phyloP scores from a whole-genome alignment of 2,888 invertebrate genomes.

The Himalopsyche kuldschensis region DNA sequence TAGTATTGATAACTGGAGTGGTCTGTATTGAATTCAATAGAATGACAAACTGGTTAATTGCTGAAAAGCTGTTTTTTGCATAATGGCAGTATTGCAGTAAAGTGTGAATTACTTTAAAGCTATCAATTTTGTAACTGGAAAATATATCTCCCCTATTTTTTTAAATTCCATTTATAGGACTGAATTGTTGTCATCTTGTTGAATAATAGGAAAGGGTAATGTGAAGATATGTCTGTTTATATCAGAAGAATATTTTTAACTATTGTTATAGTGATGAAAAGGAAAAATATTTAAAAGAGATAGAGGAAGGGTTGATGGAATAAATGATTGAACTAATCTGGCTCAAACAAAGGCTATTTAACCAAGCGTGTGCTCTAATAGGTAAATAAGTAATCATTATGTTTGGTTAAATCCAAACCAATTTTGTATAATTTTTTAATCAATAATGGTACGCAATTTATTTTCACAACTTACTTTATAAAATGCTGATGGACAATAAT shows the following conservation, averaged over 20 bases:
- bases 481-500: too few species aligned
- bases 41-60: too few species aligned
- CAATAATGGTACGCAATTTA: background rate
- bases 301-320: background rate
- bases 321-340: background rate
- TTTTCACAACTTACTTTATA: too few species aligned
- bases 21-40: too few species aligned
- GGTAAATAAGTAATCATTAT: background rate
- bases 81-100: too few species aligned
- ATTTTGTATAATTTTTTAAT: background rate
- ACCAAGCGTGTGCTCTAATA: background rate
- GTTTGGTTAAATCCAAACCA: background rate
- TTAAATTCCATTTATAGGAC: background rate
- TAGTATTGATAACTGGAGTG: too few species aligned
- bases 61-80: too few species aligned
- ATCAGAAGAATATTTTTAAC: background rate
- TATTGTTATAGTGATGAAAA: background rate
- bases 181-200: background rate
- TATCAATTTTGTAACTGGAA: background rate
- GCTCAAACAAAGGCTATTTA: background rate
- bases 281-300: background rate
- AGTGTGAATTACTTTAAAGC: background rate
- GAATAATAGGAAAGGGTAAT: background rate
- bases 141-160: background rate
- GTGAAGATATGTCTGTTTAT: background rate